Percentiles rank a stretch among this genome's conserved stretches.
Conservation (phyloP, 1,140 invertebrate genomes). For the honey bee (Apis mellifera) region Amel_HAv3.1 CM009941.2:554501-555000, state of each 20-base stretch:
- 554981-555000: background rate
- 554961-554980: background rate
- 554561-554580: conserved; percentile 98
- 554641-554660: conserved; percentile 95
- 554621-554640: conserved; percentile 98
- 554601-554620: conserved; percentile 96
- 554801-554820: conserved; percentile 90
- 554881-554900: conserved; percentile 91
- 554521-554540: conserved; percentile 97
- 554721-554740: background rate
- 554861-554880: conserved; percentile 85
- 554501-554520: conserved; percentile 98
- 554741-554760: background rate
- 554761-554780: conserved; percentile 65
- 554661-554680: conserved; percentile 85
- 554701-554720: background rate
- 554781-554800: conserved; percentile 91
- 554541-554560: conserved; percentile 99
- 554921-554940: background rate
- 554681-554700: background rate
- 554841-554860: conserved; percentile 90
- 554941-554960: background rate
- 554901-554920: conserved; percentile 89
- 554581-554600: conserved; percentile 99
- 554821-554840: conserved; percentile 89